phyloP scores from a whole-genome alignment of 2,113 vertebrate species.

The Gymnarchus niloticus region DNA sequence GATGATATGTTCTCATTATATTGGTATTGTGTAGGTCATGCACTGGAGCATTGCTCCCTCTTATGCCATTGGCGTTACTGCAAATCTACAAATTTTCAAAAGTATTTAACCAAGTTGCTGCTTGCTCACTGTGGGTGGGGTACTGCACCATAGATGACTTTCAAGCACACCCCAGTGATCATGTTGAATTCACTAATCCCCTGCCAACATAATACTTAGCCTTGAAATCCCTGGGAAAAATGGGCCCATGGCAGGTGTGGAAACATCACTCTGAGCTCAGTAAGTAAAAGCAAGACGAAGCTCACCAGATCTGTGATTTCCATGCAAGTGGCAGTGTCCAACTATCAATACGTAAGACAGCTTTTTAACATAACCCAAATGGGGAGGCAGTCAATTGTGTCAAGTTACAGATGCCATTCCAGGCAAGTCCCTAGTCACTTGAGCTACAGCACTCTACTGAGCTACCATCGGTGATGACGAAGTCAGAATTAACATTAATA shows the following conservation, averaged over 20 bases:
- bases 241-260: neutral
- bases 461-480: neutral
- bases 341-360: neutral
- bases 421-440: neutral
- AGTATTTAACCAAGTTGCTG: neutral
- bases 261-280: neutral
- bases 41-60: neutral
- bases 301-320: neutral
- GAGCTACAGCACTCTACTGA: neutral
- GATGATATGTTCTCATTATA: neutral
- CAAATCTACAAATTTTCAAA: too few species aligned
- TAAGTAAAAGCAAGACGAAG: neutral
- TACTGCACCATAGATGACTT: neutral
- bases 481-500: neutral
- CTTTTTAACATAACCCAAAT: neutral
- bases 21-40: neutral
- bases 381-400: neutral
- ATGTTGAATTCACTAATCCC: neutral
- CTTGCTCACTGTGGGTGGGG: neutral
- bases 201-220: neutral
- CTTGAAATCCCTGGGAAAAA: neutral
- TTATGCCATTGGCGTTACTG: too few species aligned
- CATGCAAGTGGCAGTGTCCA: too few species aligned
- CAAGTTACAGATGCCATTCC: neutral
- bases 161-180: neutral